Percentiles rank a stretch among this genome's conserved stretches.
Evolutionary conservation across 2,113 vertebrate genomes (phyloP).

Genomic region (Charina bottae): DNA sequence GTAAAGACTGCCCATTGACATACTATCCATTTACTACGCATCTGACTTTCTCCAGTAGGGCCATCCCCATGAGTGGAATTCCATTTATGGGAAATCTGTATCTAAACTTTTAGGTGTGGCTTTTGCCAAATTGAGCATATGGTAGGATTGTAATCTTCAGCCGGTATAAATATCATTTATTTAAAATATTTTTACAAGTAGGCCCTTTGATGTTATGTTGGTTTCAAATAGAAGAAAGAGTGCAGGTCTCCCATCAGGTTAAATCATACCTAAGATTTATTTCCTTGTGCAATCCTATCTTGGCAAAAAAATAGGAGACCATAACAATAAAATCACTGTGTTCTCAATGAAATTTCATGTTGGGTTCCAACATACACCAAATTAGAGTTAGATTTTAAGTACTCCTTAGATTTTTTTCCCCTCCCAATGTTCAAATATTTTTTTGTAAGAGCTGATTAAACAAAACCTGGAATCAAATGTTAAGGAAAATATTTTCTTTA

Average conservation of each 20-base stretch:
- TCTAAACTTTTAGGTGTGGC: not conserved
- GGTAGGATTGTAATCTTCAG: not conserved
- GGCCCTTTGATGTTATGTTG: not conserved
- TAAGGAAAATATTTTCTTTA: no score
- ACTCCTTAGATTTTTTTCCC: not conserved
- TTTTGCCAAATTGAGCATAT: not conserved
- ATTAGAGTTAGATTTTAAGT: fast-evolving
- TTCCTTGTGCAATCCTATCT: not conserved
- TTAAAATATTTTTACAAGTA: not conserved
- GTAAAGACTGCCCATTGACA: not conserved
- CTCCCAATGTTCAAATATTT: not conserved
- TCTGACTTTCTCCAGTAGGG: not conserved
- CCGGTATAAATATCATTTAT: not conserved
- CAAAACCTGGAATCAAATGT: not conserved
- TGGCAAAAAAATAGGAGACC: not conserved
- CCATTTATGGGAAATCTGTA: not conserved
- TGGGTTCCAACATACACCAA: not conserved
- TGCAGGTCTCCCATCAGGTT: not conserved
- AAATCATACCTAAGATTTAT: not conserved
- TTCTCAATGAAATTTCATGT: not conserved
- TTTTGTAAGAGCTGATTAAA: not conserved
- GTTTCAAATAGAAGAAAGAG: not conserved
- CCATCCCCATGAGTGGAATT: not conserved
- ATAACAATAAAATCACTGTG: not conserved
- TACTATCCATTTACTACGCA: not conserved